Evolutionary conservation across 2,113 vertebrate genomes (phyloP).

Genomic region (Cinclus cinclus): DNA sequence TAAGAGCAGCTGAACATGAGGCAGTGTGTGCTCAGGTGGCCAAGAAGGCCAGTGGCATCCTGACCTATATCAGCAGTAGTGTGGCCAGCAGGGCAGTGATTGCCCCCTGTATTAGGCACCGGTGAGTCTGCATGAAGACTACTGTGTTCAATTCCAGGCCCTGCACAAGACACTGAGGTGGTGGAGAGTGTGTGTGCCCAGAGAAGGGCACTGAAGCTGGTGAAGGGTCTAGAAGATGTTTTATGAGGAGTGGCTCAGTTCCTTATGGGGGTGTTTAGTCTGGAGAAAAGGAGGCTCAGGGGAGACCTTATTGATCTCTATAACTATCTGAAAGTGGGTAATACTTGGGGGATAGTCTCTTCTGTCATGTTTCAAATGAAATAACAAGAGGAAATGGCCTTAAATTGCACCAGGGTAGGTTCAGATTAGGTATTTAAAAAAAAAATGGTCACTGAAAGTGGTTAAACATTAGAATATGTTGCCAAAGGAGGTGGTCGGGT

Average conservation of each 20-base stretch:
- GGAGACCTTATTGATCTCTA: not conserved
- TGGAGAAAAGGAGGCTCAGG: not conserved
- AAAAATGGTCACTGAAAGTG: not conserved
- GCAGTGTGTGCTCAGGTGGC: not conserved
- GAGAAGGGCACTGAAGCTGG: not conserved
- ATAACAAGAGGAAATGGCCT: not conserved
- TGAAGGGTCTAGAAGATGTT: not conserved
- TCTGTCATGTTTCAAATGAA: not conserved
- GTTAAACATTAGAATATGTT: not conserved
- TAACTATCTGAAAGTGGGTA: not conserved
- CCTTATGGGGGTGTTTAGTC: not conserved
- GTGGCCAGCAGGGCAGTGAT: not conserved
- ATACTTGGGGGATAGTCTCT: not conserved
- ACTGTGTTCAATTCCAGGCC: not conserved
- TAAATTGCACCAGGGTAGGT: not conserved
- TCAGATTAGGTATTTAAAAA: not conserved
- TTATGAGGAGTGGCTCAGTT: not conserved
- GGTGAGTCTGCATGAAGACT: not conserved
- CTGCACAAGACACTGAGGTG: not conserved
- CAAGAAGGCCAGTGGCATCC: not conserved
- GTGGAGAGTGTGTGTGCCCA: not conserved
- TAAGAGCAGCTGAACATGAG: not conserved
- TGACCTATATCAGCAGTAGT: not conserved
- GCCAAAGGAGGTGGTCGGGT: not conserved
- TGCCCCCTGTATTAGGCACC: not conserved